phyloP scores from a whole-genome alignment of 1,140 invertebrate genomes.

The Drosophila kurseongensis region DNA sequence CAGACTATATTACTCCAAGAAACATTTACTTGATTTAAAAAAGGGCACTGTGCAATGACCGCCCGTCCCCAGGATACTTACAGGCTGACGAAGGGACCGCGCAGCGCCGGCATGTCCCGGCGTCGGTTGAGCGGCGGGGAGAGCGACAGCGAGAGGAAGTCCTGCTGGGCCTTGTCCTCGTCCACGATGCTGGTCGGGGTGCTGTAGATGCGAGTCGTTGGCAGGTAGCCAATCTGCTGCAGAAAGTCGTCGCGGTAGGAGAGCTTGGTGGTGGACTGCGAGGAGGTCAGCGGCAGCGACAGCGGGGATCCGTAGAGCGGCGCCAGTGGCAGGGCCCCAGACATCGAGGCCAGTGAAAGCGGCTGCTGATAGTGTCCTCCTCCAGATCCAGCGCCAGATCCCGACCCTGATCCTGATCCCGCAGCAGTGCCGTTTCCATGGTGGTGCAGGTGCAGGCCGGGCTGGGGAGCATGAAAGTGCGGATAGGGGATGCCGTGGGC shows the following conservation, averaged over 20 bases:
- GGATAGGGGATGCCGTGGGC: constrained; percentile 66
- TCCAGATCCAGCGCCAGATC: constrained; percentile 8
- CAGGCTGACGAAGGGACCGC: constrained; percentile 85
- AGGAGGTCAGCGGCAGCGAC: constrained; percentile 66
- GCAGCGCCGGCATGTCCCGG: constrained; percentile 84
- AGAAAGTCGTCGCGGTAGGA: constrained; percentile 82
- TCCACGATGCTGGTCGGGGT: constrained; percentile 80
- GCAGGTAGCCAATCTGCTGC: constrained; percentile 84
- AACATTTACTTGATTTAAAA: too few relatives aligned
- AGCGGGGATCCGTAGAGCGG: constrained; percentile 57
- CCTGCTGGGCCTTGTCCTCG: constrained; percentile 83
- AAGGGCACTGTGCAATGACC: too few relatives aligned
- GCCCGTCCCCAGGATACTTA: constrained; percentile 63
- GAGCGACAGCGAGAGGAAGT: constrained; percentile 85
- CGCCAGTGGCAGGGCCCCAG: constrained; percentile 38
- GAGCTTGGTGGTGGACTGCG: constrained; percentile 80
- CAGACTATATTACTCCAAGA: too few relatives aligned
- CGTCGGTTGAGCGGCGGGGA: constrained; percentile 85
- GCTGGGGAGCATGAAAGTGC: constrained; percentile 60
- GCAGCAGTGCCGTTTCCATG: constrained; percentile 32
- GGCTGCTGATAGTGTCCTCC: constrained; percentile 55
- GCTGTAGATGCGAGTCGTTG: constrained; percentile 82
- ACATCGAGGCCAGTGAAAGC: constrained; percentile 53
- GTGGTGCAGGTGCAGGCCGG: constrained; percentile 67
- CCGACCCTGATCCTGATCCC: constrained; percentile 20